phyloP scores from a whole-genome alignment of 2,113 vertebrate genomes.

The Phoxinus phoxinus region DNA sequence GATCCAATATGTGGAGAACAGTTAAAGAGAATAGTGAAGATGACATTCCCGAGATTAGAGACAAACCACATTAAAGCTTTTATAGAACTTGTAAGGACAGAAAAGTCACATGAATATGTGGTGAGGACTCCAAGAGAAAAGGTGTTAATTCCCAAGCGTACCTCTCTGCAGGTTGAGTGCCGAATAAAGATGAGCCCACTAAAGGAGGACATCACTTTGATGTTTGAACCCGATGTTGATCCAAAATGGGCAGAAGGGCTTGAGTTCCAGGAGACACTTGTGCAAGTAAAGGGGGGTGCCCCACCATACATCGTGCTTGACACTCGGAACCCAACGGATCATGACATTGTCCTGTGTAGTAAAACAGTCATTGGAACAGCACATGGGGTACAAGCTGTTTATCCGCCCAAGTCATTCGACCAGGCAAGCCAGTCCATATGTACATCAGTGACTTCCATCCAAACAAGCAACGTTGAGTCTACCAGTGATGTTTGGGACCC shows the following conservation, averaged over 20 bases:
- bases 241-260: neutral
- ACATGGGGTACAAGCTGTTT: neutral
- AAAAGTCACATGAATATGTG: neutral
- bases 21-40: neutral
- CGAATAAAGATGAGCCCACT: neutral
- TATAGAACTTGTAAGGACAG: neutral
- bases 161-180: constrained; percentile 8
- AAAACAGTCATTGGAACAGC: neutral
- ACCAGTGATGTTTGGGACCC: neutral
- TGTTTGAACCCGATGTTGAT: constrained; percentile 17
- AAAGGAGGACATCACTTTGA: constrained; percentile 1
- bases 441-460: neutral
- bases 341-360: neutral
- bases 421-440: neutral
- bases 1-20: neutral
- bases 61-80: neutral
- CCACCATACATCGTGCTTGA: neutral
- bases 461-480: neutral
- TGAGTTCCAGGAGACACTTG: neutral
- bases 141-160: neutral
- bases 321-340: neutral
- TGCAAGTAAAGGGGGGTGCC: neutral
- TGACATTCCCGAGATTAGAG: neutral
- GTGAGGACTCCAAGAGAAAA: neutral
- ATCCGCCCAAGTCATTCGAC: neutral